A percentile compares a stretch with the other conserved stretches of the same genome.
phyloP scores from a whole-genome alignment of 2,888 invertebrate genomes.

The Heteromyza rotundicornis region DNA sequence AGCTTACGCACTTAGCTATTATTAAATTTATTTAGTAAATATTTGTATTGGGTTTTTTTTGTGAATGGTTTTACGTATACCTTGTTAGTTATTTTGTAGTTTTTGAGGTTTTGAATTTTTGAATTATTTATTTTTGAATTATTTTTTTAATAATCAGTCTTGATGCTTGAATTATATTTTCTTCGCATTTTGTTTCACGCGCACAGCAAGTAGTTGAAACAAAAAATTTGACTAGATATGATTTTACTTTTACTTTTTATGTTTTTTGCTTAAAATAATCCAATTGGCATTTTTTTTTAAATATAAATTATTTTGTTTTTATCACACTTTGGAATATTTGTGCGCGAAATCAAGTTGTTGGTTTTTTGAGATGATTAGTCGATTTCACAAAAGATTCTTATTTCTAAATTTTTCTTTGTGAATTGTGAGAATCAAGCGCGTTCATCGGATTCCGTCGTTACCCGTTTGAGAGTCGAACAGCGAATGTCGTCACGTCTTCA shows the following conservation, averaged over 20 bases:
- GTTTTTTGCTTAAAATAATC: slow-evolving; percentile 8
- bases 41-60: slow-evolving; percentile 33
- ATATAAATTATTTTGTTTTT: slow-evolving; percentile 22
- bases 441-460: slow-evolving; percentile 49
- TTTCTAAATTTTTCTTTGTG: slow-evolving; percentile 19
- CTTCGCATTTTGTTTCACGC: slow-evolving; percentile 27
- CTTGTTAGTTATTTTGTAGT: slow-evolving; percentile 50
- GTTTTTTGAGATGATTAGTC: background rate
- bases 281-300: slow-evolving; percentile 8
- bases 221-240: slow-evolving; percentile 54
- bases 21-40: slow-evolving; percentile 33
- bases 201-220: slow-evolving; percentile 17
- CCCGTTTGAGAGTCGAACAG: slow-evolving; percentile 59
- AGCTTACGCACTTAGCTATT: slow-evolving; percentile 18
- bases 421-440: slow-evolving; percentile 20
- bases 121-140: slow-evolving; percentile 15
- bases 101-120: slow-evolving; percentile 19
- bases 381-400: slow-evolving; percentile 16
- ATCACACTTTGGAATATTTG: slow-evolving; percentile 30
- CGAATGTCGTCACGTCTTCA: slow-evolving; percentile 44
- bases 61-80: slow-evolving; percentile 57
- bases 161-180: slow-evolving; percentile 37
- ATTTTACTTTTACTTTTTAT: slow-evolving; percentile 29
- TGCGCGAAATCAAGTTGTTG: background rate
- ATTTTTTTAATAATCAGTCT: slow-evolving; percentile 48